phyloP scores from a whole-genome alignment of 1,140 invertebrate genomes.

The Drosophila nannoptera region DNA sequence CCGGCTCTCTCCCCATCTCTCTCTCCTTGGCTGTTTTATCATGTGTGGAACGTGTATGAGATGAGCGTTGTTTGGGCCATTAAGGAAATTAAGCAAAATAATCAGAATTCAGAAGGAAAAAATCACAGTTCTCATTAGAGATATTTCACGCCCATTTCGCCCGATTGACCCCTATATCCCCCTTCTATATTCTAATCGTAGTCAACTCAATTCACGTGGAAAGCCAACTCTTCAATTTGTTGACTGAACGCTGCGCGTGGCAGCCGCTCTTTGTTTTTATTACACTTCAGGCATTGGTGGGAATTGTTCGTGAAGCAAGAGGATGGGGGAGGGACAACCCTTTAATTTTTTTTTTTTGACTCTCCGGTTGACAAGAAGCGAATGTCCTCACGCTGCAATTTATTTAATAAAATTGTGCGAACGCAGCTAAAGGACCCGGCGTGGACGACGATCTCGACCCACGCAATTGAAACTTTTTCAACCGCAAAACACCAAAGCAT shows the following conservation, averaged over 20 bases:
- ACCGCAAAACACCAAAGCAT: slow-evolving; percentile 74
- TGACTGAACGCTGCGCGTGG: slow-evolving; percentile 36
- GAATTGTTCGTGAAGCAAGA: neutral
- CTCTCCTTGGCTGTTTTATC: neutral
- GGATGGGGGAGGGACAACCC: slow-evolving; percentile 29
- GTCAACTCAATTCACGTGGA: slow-evolving; percentile 44
- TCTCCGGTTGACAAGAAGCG: slow-evolving; percentile 50
- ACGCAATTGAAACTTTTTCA: slow-evolving; percentile 75
- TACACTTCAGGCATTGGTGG: slow-evolving; percentile 41
- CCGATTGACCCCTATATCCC: slow-evolving; percentile 9
- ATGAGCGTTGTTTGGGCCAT: slow-evolving; percentile 4
- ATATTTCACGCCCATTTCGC: neutral
- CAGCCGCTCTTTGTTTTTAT: slow-evolving; percentile 15
- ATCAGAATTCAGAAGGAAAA: too few relatives aligned
- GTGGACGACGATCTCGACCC: slow-evolving; percentile 44
- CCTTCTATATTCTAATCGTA: slow-evolving; percentile 32
- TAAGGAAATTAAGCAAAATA: slow-evolving; percentile 3
- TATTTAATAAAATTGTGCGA: slow-evolving; percentile 66
- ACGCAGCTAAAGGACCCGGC: slow-evolving; percentile 21
- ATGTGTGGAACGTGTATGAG: too few relatives aligned
- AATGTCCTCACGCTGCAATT: slow-evolving; percentile 59
- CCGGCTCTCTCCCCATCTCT: neutral
- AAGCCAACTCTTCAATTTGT: slow-evolving; percentile 54
- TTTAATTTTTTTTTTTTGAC: slow-evolving; percentile 48
- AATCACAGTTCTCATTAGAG: too few relatives aligned